Evolutionary conservation across 1,140 invertebrate genomes (phyloP), one percentile per base, ranked within the genome.

Genomic region (Hesperophylax magnus): DNA sequence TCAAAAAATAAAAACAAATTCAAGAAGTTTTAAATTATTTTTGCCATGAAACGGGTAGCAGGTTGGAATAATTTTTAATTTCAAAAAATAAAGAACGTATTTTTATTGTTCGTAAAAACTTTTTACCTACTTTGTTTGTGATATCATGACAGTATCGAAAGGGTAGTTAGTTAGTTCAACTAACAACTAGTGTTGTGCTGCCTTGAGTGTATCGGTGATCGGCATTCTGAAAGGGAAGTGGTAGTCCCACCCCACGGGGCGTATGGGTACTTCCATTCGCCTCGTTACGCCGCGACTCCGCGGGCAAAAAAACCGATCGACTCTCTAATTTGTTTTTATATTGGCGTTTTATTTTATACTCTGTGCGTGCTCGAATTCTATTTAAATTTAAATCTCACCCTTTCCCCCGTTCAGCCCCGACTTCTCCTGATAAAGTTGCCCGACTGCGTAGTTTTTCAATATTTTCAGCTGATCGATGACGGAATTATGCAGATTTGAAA

Each of bases 251-350:
- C 72, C 79, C 56, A 3, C 20, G 20, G 34, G 34, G 34, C 5
- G 34, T 1, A 9, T 2, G 34, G 34, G 6, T n/a, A 76, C 17
- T 27, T 18, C 75, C 63, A 17, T 39, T 53, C 52, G 53, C 53
- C 78, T 79, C 78, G 78, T 79, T 79, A 79, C 67, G n/a, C 20
- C 34, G 58, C 47, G 75, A 77, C 75, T 77, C 52, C 77, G 69
- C 75, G 47, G 60, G 77, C 47, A 75, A 76, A 78, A 83, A 81
- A 79, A 78, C 82, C 82, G 82, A 84, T 84, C 82, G 82, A 76
- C 77, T 84, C 82, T 84, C 82, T 84, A 84, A 84, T 84, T 84
- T 84, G 82, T 84, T 84, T 84, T 84, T 84, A 81, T 84, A 84
- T 84, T 84, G 82, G 82, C 79, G 82, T 84, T 84, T 84, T 84